Conservation (phyloP, 92 coral and sea anemone species). For the Siderastrea radians region DNA sequence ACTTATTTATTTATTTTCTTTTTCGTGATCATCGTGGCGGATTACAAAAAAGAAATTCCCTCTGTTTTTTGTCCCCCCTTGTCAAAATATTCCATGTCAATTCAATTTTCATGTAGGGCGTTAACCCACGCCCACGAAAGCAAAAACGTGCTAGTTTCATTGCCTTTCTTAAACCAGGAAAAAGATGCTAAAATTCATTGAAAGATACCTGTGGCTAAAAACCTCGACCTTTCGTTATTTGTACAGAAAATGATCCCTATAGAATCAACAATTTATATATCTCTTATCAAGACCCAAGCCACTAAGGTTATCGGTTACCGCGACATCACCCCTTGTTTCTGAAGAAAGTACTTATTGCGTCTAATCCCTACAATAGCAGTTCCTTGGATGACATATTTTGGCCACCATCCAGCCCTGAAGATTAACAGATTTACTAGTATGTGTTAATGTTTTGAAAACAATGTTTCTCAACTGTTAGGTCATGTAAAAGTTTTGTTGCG, state of each 20-base stretch:
- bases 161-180: neutral
- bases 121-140: neutral
- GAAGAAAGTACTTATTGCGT: neutral
- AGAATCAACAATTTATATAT: neutral
- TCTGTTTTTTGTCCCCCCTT: neutral
- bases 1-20: conserved; percentile 4
- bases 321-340: neutral
- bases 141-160: neutral
- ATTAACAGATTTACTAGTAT: conserved; percentile 24
- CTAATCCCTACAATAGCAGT: conserved; percentile 9
- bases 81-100: neutral
- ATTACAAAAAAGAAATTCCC: neutral
- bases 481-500: neutral
- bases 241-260: conserved; percentile 14
- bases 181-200: conserved; percentile 11
- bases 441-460: neutral
- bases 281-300: neutral
- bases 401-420: conserved; percentile 33
- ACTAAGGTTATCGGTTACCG: conserved; percentile 24
- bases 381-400: conserved; percentile 17
- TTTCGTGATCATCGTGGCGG: neutral
- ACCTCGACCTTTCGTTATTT: conserved; percentile 20
- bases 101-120: neutral
- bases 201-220: neutral
- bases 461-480: neutral